Conservation (phyloP, 2,797 vertebrate genomes). For the Eptatretus atami region DNA sequence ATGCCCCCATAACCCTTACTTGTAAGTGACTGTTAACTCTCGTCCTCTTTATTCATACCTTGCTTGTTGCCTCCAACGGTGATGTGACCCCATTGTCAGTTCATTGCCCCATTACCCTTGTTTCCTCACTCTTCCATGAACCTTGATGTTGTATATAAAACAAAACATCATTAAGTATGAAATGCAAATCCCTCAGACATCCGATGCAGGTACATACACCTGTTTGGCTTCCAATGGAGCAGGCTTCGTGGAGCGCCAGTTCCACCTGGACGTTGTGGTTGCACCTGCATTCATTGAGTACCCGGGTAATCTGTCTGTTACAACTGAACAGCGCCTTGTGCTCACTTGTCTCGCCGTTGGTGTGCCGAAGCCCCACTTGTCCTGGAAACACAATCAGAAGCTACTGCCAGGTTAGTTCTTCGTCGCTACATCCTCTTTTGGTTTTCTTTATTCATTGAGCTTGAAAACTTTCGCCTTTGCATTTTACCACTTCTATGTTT, state of each 20-base stretch:
- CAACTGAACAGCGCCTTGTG: conserved; percentile 45
- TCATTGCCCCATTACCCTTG: too few relatives aligned
- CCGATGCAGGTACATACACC: conserved; percentile 45
- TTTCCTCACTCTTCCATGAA: too few relatives aligned
- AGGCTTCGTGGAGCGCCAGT: conserved; percentile 29
- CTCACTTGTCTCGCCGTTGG: conserved; percentile 39
- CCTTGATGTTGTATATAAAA: too few relatives aligned
- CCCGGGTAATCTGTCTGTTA: conserved; percentile 40
- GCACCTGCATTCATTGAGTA: conserved; percentile 49
- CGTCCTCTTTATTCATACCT: too few relatives aligned
- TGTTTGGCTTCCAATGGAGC: conserved; percentile 42
- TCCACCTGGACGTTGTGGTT: conserved; percentile 29
- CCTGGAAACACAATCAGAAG: conserved; percentile 77
- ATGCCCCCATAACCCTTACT: too few relatives aligned
- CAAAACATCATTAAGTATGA: neutral
- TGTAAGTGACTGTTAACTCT: too few relatives aligned
- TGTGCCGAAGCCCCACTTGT: conserved; percentile 37
- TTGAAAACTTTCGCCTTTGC: neutral
- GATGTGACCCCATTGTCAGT: too few relatives aligned
- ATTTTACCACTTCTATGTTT: neutral
- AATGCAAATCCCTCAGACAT: conserved; percentile 17
- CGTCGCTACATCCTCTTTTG: neutral
- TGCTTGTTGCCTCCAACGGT: too few relatives aligned
- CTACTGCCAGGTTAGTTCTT: conserved; percentile 33
- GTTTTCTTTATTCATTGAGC: neutral